Evolutionary conservation across 2,113 vertebrate genomes (phyloP), one percentile per base, ranked within the genome.

Genomic region (Phocoena phocoena): DNA sequence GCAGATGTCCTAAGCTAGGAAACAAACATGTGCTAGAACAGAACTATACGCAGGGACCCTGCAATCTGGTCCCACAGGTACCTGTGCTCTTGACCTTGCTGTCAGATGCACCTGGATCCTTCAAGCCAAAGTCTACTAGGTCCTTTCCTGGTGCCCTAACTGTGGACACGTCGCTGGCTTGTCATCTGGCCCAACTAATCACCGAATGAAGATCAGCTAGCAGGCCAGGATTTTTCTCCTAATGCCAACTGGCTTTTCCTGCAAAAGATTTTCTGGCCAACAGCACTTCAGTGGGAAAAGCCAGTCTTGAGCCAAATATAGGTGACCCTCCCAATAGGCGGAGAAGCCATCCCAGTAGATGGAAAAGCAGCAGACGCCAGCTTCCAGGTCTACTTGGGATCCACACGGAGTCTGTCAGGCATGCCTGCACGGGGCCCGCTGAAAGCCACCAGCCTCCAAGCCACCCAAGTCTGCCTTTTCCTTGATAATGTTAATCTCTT

Each of bases 201-300:
- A 85, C 28, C 15, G 10, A 65, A 38, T 44, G 17, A 96, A 53
- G 70, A 90, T 67, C 70, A 67, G 44, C 28, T 94, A 58, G 85
- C 85, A 97, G 71, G 38, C 36, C 26, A 65, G 17, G 63, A 31
- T 26, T 82, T 94, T 86, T 47, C 31, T 36, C 74, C 74, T 71
- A 36, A 62, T 58, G 71, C 88, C 74, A 81, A 25, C 36, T 76
- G 74, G 6, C n/a, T 84, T 77, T 65, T 77, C 68, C 44, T 84
- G 10, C 44, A 68, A 83, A 84, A 95, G 47, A 67, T 95, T 79
- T 96, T 55, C 60, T 36, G 68, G 84, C 15, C 79, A 73, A 87
- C 6, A 0, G 50, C 5, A 33, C 36, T 50, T 63, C 14, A 71
- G 41, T 21, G 73, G 86, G 63, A 58, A 65, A 96, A 67, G 70